These are phyloP conservation scores for Buathra laborator DNA, from an alignment of 2,888 invertebrate species.

Conservation along the genomic window DNA sequence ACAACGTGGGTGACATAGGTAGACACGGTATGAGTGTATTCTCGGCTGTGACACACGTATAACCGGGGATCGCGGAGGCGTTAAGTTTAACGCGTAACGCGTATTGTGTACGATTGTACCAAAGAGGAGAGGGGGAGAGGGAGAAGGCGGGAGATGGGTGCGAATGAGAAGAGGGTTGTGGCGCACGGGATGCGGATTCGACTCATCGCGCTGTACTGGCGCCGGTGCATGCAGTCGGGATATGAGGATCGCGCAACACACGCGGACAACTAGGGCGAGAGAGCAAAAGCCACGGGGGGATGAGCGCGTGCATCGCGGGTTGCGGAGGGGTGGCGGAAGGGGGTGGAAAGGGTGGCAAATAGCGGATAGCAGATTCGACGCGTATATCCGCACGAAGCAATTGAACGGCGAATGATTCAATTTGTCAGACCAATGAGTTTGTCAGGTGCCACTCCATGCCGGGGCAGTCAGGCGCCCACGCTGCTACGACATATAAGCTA, in stretches of 20 bases:
- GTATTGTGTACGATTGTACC: slow-evolving; percentile 61
- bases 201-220: slow-evolving; percentile 53
- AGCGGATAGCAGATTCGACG: slow-evolving; percentile 72
- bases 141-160: slow-evolving; percentile 23
- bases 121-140: slow-evolving; percentile 36
- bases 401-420: slow-evolving; percentile 85
- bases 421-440: slow-evolving; percentile 85
- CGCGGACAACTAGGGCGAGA: slow-evolving; percentile 45
- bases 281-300: slow-evolving; percentile 34
- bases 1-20: slow-evolving; percentile 27
- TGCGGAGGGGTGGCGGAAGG: slow-evolving; percentile 40
- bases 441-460: slow-evolving; percentile 84
- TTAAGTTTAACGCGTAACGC: slow-evolving; percentile 65
- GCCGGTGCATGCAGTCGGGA: slow-evolving; percentile 47
- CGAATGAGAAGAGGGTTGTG: slow-evolving; percentile 51
- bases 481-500: slow-evolving; percentile 56
- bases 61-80: slow-evolving; percentile 65
- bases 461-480: slow-evolving; percentile 66
- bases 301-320: slow-evolving; percentile 26
- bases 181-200: slow-evolving; percentile 55
- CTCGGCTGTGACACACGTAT: slow-evolving; percentile 59
- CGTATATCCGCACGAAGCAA: slow-evolving; percentile 81
- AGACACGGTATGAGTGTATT: slow-evolving; percentile 34
- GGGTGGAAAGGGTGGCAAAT: slow-evolving; percentile 66
- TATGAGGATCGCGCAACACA: slow-evolving; percentile 46